Evolutionary conservation across 1,140 invertebrate species (phyloP), one percentile per base, ranked within the genome.

Genomic region (Uloborus diversus): DNA sequence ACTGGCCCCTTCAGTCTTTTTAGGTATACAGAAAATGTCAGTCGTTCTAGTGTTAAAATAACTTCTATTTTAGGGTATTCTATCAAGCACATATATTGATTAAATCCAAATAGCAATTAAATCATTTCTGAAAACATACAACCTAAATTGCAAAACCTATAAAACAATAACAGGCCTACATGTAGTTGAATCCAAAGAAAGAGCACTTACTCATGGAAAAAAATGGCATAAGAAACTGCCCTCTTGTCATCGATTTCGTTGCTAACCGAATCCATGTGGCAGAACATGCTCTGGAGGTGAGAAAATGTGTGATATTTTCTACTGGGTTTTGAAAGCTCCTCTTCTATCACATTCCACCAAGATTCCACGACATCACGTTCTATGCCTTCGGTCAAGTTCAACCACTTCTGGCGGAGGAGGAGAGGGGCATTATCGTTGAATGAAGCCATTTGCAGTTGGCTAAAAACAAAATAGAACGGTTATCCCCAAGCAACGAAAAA

Each of bases 181-280:
- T 0, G 37, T 30, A 11, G 20, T 65, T 66, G 13, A 59, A 42
- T 66, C 32, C 32, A n/a, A 25, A 66, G 4, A 11, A 30, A 53
- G 23, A 71, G 73, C 32, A 83, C 87, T 84, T 84, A 90, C 89
- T 90, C 88, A 82, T 90, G 89, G 82, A 90, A 90, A 79, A 90
- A 88, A 59, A 90, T 84, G 3, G 89, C 89, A 57, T 89, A 85
- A 0, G 89, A 84, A 14, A 89, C 84, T 64, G 88, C 87, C 78
- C 86, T 83, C 0, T 88, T 85, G 79, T 86, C 87, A 79, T 88
- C 87, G 13, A 90, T 83, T 25, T 85, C 84, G 49, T 86, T 83
- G 62, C 86, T 87, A 57, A 87, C 85, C n/a, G 87, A 85, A 53
- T 89, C 85, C 80, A 88, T 89, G 80, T 87, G 84, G 42, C 81